Conservation (phyloP, 2,888 invertebrate species). For the Pseudococcus jackbeardsleyi region DNA sequence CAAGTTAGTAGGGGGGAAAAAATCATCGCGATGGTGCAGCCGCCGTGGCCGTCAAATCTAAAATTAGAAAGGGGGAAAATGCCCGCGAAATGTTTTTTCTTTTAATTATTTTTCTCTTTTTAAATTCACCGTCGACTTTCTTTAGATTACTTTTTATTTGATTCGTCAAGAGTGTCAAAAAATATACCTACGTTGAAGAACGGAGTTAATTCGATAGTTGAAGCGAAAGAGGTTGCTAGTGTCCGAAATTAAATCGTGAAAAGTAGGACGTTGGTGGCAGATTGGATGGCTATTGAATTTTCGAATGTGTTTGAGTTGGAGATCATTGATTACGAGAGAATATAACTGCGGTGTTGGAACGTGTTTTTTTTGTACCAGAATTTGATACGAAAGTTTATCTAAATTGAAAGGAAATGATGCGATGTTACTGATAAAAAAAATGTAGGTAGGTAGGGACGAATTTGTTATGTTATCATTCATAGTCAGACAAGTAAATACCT, state of each 20-base stretch:
- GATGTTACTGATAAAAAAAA: neutral
- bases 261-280: neutral
- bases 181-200: neutral
- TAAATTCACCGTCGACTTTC: neutral
- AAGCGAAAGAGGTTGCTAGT: neutral
- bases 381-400: neutral
- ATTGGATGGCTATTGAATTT: neutral
- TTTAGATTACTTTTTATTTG: neutral
- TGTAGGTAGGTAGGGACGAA: neutral
- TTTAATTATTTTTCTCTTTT: conserved; percentile 17
- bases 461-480: neutral
- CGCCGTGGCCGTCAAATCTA: neutral
- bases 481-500: no score
- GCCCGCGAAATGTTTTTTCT: neutral
- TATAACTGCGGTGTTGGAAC: neutral
- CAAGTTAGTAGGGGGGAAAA: neutral
- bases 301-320: neutral
- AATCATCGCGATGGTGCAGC: neutral
- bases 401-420: neutral
- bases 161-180: conserved; percentile 25
- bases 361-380: neutral
- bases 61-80: neutral
- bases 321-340: neutral
- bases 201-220: neutral
- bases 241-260: neutral